phyloP scores from a whole-genome alignment of 2,888 invertebrate species.

The Orchesella flavescens region DNA sequence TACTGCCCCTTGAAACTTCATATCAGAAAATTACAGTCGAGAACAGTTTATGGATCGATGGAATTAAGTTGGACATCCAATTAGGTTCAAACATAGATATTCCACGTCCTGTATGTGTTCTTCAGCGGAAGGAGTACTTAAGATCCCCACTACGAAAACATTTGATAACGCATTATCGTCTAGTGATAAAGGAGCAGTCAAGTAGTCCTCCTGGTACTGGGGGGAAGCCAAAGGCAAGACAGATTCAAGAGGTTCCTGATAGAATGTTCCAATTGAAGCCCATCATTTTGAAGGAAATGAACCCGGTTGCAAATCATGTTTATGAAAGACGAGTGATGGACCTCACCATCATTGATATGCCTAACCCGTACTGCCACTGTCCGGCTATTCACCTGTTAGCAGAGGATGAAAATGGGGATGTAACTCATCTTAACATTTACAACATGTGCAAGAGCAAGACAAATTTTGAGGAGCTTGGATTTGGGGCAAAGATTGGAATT shows the following conservation, averaged over 20 bases:
- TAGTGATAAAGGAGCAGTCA: no score
- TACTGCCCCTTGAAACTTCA: no score
- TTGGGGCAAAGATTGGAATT: constrained; percentile 34
- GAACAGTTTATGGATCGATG: no score
- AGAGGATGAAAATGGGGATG: constrained; percentile 45
- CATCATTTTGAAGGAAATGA: constrained; percentile 46
- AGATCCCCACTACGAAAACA: no score
- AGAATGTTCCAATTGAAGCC: constrained; percentile 13
- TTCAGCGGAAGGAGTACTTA: no score
- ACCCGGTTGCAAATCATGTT: constrained; percentile 24
- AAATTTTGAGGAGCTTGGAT: constrained; percentile 14
- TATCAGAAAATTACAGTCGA: no score
- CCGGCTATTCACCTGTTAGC: constrained; percentile 20
- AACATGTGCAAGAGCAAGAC: constrained; percentile 27
- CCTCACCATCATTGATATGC: constrained; percentile 45
- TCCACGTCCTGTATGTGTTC: no score
- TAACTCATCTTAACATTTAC: constrained; percentile 23
- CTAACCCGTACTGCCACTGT: neutral
- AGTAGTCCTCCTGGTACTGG: no score
- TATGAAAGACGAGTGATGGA: constrained; percentile 44
- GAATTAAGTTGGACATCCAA: no score
- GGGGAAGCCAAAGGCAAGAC: neutral
- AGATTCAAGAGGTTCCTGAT: neutral
- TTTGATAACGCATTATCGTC: no score
- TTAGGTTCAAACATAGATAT: no score